Base-by-base conservation (phyloP, 2,797 vertebrate species). In the Adrianichthys oophorus region DNA sequence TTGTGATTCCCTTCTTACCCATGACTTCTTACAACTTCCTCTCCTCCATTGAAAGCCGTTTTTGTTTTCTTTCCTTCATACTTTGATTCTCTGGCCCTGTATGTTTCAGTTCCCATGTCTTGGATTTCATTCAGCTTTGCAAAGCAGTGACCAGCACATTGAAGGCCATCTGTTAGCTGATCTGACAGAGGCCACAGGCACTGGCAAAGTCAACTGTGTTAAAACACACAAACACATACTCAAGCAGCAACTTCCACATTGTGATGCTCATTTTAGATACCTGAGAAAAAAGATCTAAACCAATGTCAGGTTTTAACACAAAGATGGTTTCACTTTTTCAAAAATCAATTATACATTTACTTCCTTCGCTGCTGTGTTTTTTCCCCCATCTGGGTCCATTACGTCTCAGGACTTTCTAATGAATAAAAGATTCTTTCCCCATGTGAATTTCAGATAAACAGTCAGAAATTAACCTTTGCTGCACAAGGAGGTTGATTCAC, bases 161-260 rank as follows among this genome's bases (percentile, higher is more conserved):
- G 78, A 78, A 83, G 68, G 74, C 86, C 85, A 86, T 88, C 81
- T 88, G 85, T 84, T 84, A 78, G 66, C 59, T 17, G 73, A 77
- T 83, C 74, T 85, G 83, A 86, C 73, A 68, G 32, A 54, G 60
- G 70, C 73, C 85, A 62, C 56, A 71, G 76, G 80, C 78, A 70
- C 65, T 58, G 60, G 55, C 78, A 68, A 48, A 41, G 58, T 61
- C 65, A 45, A 41, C 52, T 42, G 54, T 72, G 59, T 80, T 8
- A 7, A 37, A 62, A 68, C 58, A 26, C 62, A 59, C 49, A 70
- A 73, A 72, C 76, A 74, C 65, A 73, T 62, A 56, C 65, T 57
- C 52, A 74, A 63, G 61, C 64, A 59, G 70, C 65, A 84, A 78
- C 59, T 54, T 80, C 78, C 70, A 74, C 75, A 74, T 57, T 62